phyloP scores from a whole-genome alignment of 2,113 vertebrate species.

The Micronycteris hirsuta region DNA sequence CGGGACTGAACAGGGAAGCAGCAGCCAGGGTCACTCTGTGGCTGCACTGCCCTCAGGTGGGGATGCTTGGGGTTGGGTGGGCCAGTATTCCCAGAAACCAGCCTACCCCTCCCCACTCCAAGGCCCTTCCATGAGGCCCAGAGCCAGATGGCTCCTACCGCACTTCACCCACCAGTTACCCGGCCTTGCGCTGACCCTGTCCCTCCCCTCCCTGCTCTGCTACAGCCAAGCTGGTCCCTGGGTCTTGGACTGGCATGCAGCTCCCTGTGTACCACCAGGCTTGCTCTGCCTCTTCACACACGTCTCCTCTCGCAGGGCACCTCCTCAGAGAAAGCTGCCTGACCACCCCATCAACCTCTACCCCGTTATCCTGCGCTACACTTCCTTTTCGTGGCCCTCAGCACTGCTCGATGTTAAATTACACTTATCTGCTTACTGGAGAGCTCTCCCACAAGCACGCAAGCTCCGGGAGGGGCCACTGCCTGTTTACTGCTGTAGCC shows the following conservation, averaged over 20 bases:
- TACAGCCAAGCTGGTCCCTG: background rate
- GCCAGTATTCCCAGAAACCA: background rate
- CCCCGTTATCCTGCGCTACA: fast-evolving
- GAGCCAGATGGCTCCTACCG: background rate
- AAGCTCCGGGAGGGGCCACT: background rate
- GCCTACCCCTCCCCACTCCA: background rate
- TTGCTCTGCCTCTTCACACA: background rate
- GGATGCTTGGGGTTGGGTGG: background rate
- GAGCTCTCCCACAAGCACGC: background rate
- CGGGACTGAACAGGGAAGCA: background rate
- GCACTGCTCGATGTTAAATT: background rate
- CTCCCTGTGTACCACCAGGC: background rate
- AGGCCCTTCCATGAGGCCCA: background rate
- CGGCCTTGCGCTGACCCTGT: background rate
- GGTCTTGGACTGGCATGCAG: background rate
- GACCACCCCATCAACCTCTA: background rate
- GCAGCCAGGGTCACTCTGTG: background rate
- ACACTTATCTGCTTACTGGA: background rate
- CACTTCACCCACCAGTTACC: background rate
- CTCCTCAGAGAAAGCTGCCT: background rate
- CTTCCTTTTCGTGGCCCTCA: background rate
- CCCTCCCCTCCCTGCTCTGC: too few relatives aligned
- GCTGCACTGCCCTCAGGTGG: background rate
- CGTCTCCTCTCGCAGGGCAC: background rate
- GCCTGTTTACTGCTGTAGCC: background rate